Evolutionary conservation across 92 coral and sea anemone genomes (phyloP).

Genomic region (Meandrina meandrites): DNA sequence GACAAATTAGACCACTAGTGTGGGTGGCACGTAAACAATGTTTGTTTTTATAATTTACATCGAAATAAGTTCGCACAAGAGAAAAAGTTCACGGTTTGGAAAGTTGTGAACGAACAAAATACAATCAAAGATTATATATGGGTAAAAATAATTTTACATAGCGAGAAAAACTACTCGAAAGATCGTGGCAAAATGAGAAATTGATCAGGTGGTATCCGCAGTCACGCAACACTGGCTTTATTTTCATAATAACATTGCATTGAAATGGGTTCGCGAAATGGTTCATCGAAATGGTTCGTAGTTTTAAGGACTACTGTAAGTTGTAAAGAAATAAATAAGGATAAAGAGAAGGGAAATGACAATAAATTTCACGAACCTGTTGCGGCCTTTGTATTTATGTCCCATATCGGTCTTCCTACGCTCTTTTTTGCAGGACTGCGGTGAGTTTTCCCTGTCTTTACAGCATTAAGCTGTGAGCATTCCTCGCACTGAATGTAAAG

Average conservation of each 20-base stretch:
- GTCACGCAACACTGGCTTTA: too few species aligned
- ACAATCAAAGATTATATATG: too few species aligned
- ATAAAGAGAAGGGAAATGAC: not conserved
- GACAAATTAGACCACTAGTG: not conserved
- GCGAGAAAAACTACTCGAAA: too few species aligned
- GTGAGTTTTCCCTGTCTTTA: conserved; percentile 4
- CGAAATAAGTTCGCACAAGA: not conserved
- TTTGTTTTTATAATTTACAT: conserved; percentile 9
- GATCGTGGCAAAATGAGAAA: too few species aligned
- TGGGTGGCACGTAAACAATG: not conserved
- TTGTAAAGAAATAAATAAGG: too few species aligned
- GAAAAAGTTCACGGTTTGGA: not conserved
- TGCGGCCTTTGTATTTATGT: conserved; percentile 48
- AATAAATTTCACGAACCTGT: conserved; percentile 29
- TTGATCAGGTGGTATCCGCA: too few species aligned
- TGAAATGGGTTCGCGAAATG: not conserved
- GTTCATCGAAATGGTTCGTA: too few species aligned
- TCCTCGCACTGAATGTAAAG: too few species aligned
- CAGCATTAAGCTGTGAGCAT: not conserved
- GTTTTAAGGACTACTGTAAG: not conserved
- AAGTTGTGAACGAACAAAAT: too few species aligned
- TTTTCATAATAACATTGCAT: too few species aligned
- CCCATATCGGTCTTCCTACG: not conserved
- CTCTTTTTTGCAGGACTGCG: conserved; percentile 1
- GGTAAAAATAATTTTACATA: too few species aligned